Evolutionary conservation across 1,140 invertebrate genomes (phyloP).

Genomic region (Lysiphlebus fabarum): DNA sequence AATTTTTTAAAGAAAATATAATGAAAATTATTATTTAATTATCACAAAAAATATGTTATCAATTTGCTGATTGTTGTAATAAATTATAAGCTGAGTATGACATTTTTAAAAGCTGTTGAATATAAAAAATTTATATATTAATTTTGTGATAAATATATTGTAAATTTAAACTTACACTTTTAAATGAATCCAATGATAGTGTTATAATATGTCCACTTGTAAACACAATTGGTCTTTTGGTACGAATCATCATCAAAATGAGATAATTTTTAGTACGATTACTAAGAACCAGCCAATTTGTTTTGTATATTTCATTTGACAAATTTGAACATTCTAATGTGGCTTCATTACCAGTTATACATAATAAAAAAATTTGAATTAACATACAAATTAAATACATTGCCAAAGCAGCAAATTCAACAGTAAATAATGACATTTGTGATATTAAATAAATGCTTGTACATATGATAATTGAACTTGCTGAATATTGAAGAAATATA

Average conservation of each 20-base stretch:
- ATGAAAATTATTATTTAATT: no score
- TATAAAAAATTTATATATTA: no score
- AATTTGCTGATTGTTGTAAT: conserved; percentile 4
- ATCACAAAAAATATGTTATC: neutral
- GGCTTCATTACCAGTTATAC: conserved; percentile 4
- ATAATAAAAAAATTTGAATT: conserved; percentile 6
- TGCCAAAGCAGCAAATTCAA: neutral
- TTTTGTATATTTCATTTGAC: neutral
- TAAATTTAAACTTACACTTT: conserved; percentile 6
- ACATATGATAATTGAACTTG: conserved; percentile 5
- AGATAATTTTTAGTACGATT: conserved; percentile 13
- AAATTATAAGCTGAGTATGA: conserved; percentile 18
- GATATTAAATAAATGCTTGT: neutral
- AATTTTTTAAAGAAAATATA: no score
- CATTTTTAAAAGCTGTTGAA: conserved; percentile 13
- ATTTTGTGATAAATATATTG: neutral
- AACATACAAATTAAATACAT: conserved; percentile 8
- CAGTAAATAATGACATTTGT: conserved; percentile 7
- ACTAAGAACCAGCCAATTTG: neutral
- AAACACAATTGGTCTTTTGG: conserved; percentile 15
- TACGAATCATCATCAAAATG: conserved; percentile 20
- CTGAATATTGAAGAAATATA: neutral
- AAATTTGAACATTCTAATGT: conserved; percentile 3
- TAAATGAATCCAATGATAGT: conserved; percentile 21
- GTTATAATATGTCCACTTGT: conserved; percentile 14